phyloP scores from a whole-genome alignment of 2,888 invertebrate genomes.

The Alentia gelatinosa region DNA sequence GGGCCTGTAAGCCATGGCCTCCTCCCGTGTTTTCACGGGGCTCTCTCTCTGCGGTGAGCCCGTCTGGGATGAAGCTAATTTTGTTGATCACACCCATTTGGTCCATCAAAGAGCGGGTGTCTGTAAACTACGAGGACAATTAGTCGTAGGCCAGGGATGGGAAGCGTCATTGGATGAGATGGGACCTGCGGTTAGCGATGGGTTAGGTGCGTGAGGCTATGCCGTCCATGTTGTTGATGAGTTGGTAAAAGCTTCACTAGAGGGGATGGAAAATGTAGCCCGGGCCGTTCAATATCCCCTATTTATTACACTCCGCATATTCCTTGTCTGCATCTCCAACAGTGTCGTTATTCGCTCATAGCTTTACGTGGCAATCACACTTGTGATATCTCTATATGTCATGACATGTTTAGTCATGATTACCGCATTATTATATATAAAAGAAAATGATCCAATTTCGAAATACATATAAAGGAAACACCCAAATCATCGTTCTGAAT shows the following conservation, averaged over 20 bases:
- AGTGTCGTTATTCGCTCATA: too few relatives aligned
- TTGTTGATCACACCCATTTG: conserved; percentile 28
- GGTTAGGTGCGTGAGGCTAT: background rate
- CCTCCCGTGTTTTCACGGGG: background rate
- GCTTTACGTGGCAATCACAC: too few relatives aligned
- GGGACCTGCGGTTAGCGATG: background rate
- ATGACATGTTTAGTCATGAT: too few relatives aligned
- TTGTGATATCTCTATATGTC: too few relatives aligned
- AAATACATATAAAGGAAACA: too few relatives aligned
- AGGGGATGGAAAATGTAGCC: too few relatives aligned
- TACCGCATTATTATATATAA: too few relatives aligned
- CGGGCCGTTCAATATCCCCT: too few relatives aligned
- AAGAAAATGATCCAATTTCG: too few relatives aligned
- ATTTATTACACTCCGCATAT: too few relatives aligned
- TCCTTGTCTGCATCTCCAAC: too few relatives aligned
- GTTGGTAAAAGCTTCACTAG: background rate
- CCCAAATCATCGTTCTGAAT: too few relatives aligned
- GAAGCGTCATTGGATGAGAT: background rate
- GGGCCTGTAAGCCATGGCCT: background rate
- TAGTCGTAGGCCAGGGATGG: background rate
- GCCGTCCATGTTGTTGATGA: background rate
- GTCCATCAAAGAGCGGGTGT: background rate
- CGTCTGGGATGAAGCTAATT: conserved; percentile 30
- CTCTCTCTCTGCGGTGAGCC: background rate
- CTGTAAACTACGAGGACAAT: conserved; percentile 6